Base-by-base conservation (phyloP, 2,888 invertebrate species). In the Lasioglossum oenotherae region DNA sequence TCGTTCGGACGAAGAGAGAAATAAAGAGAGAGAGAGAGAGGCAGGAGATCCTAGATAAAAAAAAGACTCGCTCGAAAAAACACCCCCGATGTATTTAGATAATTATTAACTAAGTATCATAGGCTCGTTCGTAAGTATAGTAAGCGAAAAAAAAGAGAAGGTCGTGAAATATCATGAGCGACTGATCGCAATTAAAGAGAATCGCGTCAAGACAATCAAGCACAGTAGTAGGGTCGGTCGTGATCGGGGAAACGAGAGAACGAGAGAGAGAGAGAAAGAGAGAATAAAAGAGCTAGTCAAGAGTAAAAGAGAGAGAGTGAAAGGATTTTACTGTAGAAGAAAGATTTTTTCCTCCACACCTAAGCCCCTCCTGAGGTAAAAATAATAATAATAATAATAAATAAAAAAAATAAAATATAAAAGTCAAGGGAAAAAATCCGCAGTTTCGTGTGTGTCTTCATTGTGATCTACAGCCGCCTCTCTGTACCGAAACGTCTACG, bases 151-250 rank as follows among this genome's bases (percentile, higher is more conserved):
- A 67, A 67, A 31, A 67, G 78, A 80, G 79, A 81, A 31, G 78
- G 82, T 87, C 89, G 90, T 84, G 82, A 64, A 57, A 64, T 60
- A 81, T 72, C 72, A 81, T 81, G 88, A 86, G 81, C 90, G 88
- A 81, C 85, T 84, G 85, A 77, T 85, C 85, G 88, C n/a, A 87
- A 83, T 71, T 81, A 88, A 90, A 91, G 88, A 94, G 94, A 94
- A 93, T 93, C 92, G 94, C 94, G 94, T 93, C 91, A 93, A 94
- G 94, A 94, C 94, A 94, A 94, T 94, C 94, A 94, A 93, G 91
- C 91, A 91, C 89, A 92, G 93, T 93, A 93, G 93, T 93, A 93
- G 93, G 92, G 89, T 87, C 79, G 85, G 87, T 86, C 85, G 86
- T 87, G 84, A 84, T 79, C 82, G 80, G 27, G 76, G 49, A 78